phyloP scores from a whole-genome alignment of 1,140 invertebrate genomes.

The Zaprionus tsacasi region DNA sequence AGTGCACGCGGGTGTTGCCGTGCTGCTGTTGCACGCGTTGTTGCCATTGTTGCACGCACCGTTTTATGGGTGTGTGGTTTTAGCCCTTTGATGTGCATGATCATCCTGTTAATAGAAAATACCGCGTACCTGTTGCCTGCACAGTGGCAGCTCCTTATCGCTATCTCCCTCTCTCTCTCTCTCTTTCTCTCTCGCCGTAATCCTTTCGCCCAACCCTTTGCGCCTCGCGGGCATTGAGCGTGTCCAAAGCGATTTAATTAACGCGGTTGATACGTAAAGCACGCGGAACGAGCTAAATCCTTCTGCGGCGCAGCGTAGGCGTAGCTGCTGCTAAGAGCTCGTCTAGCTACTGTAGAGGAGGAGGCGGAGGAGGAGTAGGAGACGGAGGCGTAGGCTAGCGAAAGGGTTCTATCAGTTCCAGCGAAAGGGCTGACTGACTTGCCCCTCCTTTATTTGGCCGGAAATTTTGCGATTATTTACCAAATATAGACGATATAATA shows the following conservation, averaged over 20 bases:
- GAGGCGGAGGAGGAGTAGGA: slow-evolving; percentile 12
- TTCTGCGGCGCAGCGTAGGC: slow-evolving; percentile 34
- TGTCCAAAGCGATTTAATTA: slow-evolving; percentile 83
- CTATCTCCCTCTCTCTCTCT: neutral
- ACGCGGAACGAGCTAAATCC: slow-evolving; percentile 1
- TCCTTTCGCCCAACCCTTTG: slow-evolving; percentile 55
- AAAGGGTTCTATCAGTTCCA: slow-evolving; percentile 23
- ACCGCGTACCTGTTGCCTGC: slow-evolving; percentile 33
- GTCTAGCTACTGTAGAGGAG: slow-evolving; percentile 61
- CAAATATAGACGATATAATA: slow-evolving; percentile 72
- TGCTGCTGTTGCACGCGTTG: slow-evolving; percentile 52
- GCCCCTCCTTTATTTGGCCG: slow-evolving; percentile 25
- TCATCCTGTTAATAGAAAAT: slow-evolving; percentile 83
- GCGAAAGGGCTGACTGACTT: slow-evolving; percentile 22
- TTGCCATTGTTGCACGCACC: slow-evolving; percentile 71
- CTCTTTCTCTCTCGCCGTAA: slow-evolving; percentile 46
- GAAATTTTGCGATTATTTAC: slow-evolving; percentile 76
- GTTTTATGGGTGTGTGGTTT: slow-evolving; percentile 84
- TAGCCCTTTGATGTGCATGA: slow-evolving; percentile 84
- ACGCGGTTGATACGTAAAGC: slow-evolving; percentile 74
- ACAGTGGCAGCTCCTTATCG: slow-evolving; percentile 19
- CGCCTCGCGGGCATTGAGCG: slow-evolving; percentile 47
- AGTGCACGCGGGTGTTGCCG: slow-evolving; percentile 5
- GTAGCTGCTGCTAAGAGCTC: slow-evolving; percentile 61
- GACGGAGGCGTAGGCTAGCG: neutral